A percentile compares a stretch with the other conserved stretches of the same genome.
phyloP scores from a whole-genome alignment of 2,797 vertebrate species.

The Lepus oiostolus region DNA sequence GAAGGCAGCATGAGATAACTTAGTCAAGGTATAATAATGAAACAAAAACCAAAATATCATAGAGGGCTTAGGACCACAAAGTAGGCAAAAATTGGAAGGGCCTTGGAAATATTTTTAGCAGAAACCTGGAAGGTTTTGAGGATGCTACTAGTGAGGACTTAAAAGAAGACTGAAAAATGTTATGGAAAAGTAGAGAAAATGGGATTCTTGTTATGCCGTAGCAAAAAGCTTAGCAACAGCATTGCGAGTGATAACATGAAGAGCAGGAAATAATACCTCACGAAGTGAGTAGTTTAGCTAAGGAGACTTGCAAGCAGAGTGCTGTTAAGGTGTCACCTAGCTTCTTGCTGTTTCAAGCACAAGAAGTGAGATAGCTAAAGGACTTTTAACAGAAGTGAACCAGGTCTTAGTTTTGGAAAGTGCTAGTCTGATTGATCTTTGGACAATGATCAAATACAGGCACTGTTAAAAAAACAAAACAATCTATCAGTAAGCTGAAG shows the following conservation, averaged over 20 bases:
- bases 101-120: not conserved
- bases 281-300: not conserved
- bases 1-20: not conserved
- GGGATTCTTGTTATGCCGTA: not conserved
- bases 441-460: not conserved
- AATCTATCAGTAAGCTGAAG: not conserved
- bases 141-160: not conserved
- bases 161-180: not conserved
- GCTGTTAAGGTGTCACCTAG: not conserved
- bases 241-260: not conserved
- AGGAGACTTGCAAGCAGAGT: not conserved
- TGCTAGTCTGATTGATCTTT: not conserved
- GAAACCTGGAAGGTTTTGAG: not conserved
- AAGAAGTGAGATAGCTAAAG: not conserved
- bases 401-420: not conserved
- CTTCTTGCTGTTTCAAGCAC: not conserved
- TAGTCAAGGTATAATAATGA: not conserved
- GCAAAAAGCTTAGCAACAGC: not conserved
- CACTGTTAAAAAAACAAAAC: not conserved
- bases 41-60: not conserved
- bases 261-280: not conserved
- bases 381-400: not conserved
- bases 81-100: not conserved
- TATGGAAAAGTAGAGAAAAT: not conserved
- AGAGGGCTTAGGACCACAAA: not conserved